Base-by-base conservation (phyloP, 2,888 invertebrate species). In the Pristionchus exspectatus region DNA sequence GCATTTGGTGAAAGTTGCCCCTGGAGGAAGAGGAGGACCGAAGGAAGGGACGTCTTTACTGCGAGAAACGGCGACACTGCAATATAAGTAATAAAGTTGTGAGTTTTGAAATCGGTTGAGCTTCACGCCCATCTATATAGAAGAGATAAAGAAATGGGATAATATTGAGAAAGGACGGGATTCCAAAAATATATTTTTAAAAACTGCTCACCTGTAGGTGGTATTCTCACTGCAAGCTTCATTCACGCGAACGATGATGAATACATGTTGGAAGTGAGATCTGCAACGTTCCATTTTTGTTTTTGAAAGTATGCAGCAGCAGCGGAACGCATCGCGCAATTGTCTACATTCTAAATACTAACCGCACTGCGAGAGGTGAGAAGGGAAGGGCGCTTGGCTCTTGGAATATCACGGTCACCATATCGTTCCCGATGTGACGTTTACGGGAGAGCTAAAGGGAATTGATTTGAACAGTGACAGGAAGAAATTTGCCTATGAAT, bases 341-440 rank as follows among this genome's bases (percentile, higher is more conserved):
- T n/a, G 5, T 77, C 50, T 83, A 16, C 24, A n/a, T 66, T 27
- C 44, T n/a, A 18, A 69, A 4, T 27, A 33, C 87, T 33, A 9
- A 98, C 90, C 98, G 97, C 93, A 98, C 98, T 94, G 97, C 97
- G 95, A 97, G 97, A 88, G 98, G 98, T 90, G 98, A 98, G 96
- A 98, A 98, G 0, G 98, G 97, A 90, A 97, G 96, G 38, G 98
- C 95, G 50, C 94, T 94, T 18, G 95, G 94, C 91, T 96, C 88
- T 96, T 95, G 96, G 96, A 98, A 99, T 90, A 99, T 97, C 93
- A 99, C 97, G 24, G 98, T 98, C 88, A 98, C 98, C 95, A 98
- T 98, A 96, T 98, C 98, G 95, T 98, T 98, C 93, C 98, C 98
- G 95, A 98, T 98, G 96, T 98, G 98, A 50, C 98, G 97, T 95